Evolutionary conservation across 2,113 vertebrate genomes (phyloP), one percentile per base, ranked within the genome.

Genomic region (Lucifuga dentata): DNA sequence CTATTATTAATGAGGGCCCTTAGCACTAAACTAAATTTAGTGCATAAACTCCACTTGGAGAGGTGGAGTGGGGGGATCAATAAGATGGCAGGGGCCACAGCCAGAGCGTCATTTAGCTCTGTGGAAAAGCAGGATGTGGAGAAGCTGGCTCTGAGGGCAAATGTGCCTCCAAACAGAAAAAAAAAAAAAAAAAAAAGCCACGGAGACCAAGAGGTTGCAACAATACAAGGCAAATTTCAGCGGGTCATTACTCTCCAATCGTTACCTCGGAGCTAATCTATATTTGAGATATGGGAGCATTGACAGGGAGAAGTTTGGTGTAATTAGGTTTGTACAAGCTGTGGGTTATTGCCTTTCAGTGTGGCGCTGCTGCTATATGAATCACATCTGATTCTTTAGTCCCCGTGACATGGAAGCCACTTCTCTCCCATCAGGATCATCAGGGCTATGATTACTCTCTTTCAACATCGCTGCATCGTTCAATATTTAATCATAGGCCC

Each of bases 1-100:
- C 85, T 88, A 88, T 93, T 91, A 91, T 92, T 93, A 90, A 92
- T 87, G 88, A 90, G 78, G 80, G 81, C 84, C 88, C 88, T 88
- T 78, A 88, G 88, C 81, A 64, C 86, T 69, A 83, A 83, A 87
- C 84, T 91, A 91, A 90, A 92, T 92, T 88, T 89, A 89, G 85
- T 81, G 77, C 75, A 80, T 86, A 86, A 90, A 86, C 85, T 91
- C 63, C 73, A 83, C 79, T 90, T 70, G 57, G 69, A 68, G 74
- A 80, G 76, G 64, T 73, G 19, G 41, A 74, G 58, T 55, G 49
- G 52, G n/a, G n/a, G 51, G 85, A 89, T 92, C 83, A 79, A 90
- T 91, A 78, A 69, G 55, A 76, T 72, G 44, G 64, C 73, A 69
- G 73, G 56, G 56, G 74, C 74, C 74, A 61, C 70, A 77, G 73